Conservation (phyloP, 53 echinoderm and acorn worm genomes). For the Holothuria scabra region DNA sequence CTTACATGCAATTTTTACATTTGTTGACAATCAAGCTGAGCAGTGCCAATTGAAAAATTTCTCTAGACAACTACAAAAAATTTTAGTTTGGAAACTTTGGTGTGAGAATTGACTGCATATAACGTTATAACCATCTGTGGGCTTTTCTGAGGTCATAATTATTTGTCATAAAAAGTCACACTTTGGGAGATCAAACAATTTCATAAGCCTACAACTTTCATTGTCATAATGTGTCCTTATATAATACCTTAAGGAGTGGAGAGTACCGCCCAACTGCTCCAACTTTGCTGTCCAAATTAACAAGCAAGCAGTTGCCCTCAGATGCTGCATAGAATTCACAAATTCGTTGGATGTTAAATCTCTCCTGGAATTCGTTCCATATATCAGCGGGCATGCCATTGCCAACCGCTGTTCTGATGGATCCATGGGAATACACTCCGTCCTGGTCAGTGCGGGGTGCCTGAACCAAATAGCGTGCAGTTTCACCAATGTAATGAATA, state of each 20-base stretch:
- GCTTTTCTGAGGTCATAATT: no score
- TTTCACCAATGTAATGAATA: constrained; percentile 91
- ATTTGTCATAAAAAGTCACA: no score
- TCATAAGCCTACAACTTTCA: no score
- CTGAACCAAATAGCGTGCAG: constrained; percentile 78
- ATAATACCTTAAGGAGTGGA: constrained; percentile 65
- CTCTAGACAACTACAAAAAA: no score
- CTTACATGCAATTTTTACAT: no score
- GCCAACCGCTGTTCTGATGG: constrained; percentile 67
- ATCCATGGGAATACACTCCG: constrained; percentile 57
- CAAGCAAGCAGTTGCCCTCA: constrained; percentile 69
- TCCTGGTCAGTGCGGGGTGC: constrained; percentile 60
- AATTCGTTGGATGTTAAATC: constrained; percentile 72
- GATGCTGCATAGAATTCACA: constrained; percentile 80
- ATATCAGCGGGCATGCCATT: constrained; percentile 79
- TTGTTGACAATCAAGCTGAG: no score
- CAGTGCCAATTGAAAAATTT: no score
- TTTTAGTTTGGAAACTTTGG: no score
- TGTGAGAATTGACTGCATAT: no score
- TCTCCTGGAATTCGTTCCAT: constrained; percentile 77
- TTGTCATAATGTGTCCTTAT: no score
- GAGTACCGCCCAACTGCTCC: constrained; percentile 76
- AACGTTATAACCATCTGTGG: no score
- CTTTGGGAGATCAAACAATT: no score
- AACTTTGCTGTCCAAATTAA: constrained; percentile 70